Evolutionary conservation across 35 echinoderm and acorn worm genomes (phyloP).

Genomic region (Apostichopus californicus): DNA sequence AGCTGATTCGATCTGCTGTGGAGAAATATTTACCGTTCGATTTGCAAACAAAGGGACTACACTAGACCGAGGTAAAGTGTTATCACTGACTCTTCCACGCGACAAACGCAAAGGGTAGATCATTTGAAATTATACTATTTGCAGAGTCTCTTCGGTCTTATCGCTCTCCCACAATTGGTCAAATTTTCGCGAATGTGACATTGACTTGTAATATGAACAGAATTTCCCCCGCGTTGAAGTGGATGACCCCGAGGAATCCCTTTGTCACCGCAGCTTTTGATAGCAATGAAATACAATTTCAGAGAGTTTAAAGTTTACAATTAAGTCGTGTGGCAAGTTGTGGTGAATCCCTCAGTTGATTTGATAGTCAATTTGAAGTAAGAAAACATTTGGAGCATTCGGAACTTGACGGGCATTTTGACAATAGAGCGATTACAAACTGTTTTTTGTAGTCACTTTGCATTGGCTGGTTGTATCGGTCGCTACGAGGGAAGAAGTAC

Average conservation of each 20-base stretch:
- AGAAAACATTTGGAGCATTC: slow-evolving; percentile 57
- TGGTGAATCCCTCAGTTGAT: slow-evolving; percentile 11
- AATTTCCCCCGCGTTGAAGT: slow-evolving; percentile 54
- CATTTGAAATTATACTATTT: slow-evolving; percentile 42
- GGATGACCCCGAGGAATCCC: slow-evolving; percentile 37
- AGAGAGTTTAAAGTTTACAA: slow-evolving; percentile 54
- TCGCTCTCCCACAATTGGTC: slow-evolving; percentile 38
- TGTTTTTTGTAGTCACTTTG: not conserved
- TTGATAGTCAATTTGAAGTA: slow-evolving; percentile 50
- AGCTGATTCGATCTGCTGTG: slow-evolving; percentile 40
- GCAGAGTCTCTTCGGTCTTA: slow-evolving; percentile 4
- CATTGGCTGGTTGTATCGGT: not conserved
- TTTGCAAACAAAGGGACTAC: slow-evolving; percentile 36
- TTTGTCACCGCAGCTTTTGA: slow-evolving; percentile 38
- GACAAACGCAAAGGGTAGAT: slow-evolving; percentile 40
- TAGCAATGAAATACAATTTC: slow-evolving; percentile 56
- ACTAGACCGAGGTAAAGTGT: slow-evolving; percentile 13
- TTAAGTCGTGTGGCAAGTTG: slow-evolving; percentile 54
- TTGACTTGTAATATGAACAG: slow-evolving; percentile 46
- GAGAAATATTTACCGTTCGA: slow-evolving; percentile 58
- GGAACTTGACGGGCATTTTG: slow-evolving; percentile 40
- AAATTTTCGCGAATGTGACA: slow-evolving; percentile 47
- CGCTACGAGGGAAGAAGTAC: not conserved
- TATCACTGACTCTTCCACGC: slow-evolving; percentile 42
- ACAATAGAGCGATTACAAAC: slow-evolving; percentile 50